Percentiles rank a stretch among this genome's conserved stretches.
Conservation (phyloP, 2,113 vertebrate species). For the Xiphorhynchus elegans region DNA sequence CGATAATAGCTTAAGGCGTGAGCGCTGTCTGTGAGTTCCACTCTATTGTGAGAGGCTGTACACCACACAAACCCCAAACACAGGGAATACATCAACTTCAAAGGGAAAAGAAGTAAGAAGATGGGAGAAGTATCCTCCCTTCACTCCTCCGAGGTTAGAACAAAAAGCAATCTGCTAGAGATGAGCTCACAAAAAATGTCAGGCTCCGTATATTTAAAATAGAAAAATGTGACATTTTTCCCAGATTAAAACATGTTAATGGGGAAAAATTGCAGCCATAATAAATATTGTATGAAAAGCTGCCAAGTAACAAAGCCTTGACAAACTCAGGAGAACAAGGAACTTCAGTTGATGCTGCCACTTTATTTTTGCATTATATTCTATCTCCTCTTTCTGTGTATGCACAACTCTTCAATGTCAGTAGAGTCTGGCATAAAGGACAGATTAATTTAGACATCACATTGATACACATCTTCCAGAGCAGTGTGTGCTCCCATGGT, state of each 20-base stretch:
- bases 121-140: conserved; percentile 12
- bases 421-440: not conserved
- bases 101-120: conserved; percentile 11
- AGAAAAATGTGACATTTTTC: conserved; percentile 61
- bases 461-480: not conserved
- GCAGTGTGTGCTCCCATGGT: not conserved
- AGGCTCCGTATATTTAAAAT: conserved; percentile 47
- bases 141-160: conserved; percentile 40
- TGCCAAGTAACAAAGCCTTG: conserved; percentile 67
- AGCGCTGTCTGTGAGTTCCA: conserved; percentile 12
- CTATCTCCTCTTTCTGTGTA: not conserved
- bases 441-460: conserved; percentile 26
- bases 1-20: conserved; percentile 36
- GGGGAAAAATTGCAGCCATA: conserved; percentile 61
- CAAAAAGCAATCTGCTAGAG: conserved; percentile 7
- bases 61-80: conserved; percentile 9
- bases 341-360: conserved; percentile 48
- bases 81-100: conserved; percentile 13
- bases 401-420: conserved; percentile 15
- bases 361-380: conserved; percentile 43
- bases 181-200: conserved; percentile 54
- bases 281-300: conserved; percentile 72
- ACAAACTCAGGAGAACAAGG: conserved; percentile 64
- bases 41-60: not conserved
- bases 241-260: conserved; percentile 66